Percentiles rank a stretch among this genome's conserved stretches.
These are phyloP conservation scores for Phyllostomus hastatus DNA, from an alignment of 2,113 vertebrate species.

Conservation along the genomic window DNA sequence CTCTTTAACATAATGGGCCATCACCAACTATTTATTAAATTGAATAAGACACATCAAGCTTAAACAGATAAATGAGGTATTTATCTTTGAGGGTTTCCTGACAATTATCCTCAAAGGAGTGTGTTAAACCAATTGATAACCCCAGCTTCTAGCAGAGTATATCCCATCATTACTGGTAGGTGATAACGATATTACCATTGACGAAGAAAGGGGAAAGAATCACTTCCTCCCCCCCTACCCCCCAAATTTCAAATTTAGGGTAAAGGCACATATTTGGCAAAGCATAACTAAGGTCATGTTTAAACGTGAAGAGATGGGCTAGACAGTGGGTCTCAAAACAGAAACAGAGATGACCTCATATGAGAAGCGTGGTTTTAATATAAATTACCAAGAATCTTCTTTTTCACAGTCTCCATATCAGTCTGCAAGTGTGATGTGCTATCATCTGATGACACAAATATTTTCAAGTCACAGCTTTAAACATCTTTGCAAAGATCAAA, in stretches of 20 bases:
- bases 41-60: neutral
- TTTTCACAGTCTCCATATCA: neutral
- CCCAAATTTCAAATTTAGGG: neutral
- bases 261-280: neutral
- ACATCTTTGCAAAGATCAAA: neutral
- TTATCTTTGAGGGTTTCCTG: neutral
- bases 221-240: neutral
- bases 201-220: neutral
- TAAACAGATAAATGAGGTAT: neutral
- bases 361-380: neutral
- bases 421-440: neutral
- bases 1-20: neutral
- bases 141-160: neutral
- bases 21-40: neutral
- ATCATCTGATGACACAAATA: neutral
- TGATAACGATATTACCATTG: neutral
- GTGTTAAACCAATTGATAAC: neutral
- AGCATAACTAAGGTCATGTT: neutral
- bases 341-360: neutral
- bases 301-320: neutral
- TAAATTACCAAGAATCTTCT: neutral
- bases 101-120: neutral
- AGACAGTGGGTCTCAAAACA: neutral
- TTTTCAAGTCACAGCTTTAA: conserved; percentile 20
- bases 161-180: neutral